Conservation (phyloP, 2,888 invertebrate genomes). For the Cataglyphis albicans region DNA sequence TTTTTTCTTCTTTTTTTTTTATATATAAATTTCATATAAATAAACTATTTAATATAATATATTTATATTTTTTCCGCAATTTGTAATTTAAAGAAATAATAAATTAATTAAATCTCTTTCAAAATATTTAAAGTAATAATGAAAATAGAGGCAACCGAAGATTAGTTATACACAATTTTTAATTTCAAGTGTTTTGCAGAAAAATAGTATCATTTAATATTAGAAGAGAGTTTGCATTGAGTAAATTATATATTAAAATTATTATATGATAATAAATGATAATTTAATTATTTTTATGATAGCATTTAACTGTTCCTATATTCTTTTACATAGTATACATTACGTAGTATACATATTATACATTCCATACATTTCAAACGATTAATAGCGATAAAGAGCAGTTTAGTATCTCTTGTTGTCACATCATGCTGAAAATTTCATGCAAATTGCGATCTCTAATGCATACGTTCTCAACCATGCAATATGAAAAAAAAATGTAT, state of each 20-base stretch:
- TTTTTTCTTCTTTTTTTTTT: no score
- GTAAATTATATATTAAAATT: not conserved
- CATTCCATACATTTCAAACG: not conserved
- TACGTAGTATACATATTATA: not conserved
- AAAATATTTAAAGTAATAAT: not conserved
- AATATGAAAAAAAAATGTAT: constrained; percentile 4
- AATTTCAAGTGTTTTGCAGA: not conserved
- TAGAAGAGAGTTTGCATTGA: not conserved
- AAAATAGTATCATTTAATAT: not conserved
- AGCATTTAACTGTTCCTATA: not conserved
- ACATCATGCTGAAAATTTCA: constrained; percentile 31
- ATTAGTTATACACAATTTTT: not conserved
- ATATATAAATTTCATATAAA: not conserved
- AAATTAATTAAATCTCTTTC: not conserved
- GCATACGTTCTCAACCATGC: constrained; percentile 1
- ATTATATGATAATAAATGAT: not conserved
- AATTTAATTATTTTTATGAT: constrained; percentile 11
- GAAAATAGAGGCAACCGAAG: not conserved
- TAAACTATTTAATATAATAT: not conserved
- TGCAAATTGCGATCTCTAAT: not conserved
- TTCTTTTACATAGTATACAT: not conserved
- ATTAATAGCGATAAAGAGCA: not conserved
- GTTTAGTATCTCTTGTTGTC: not conserved
- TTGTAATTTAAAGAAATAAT: not conserved
- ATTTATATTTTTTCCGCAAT: not conserved